Evolutionary conservation across 1,140 invertebrate species (phyloP), one percentile per base, ranked within the genome.

Genomic region (Drosophila kepulauana): DNA sequence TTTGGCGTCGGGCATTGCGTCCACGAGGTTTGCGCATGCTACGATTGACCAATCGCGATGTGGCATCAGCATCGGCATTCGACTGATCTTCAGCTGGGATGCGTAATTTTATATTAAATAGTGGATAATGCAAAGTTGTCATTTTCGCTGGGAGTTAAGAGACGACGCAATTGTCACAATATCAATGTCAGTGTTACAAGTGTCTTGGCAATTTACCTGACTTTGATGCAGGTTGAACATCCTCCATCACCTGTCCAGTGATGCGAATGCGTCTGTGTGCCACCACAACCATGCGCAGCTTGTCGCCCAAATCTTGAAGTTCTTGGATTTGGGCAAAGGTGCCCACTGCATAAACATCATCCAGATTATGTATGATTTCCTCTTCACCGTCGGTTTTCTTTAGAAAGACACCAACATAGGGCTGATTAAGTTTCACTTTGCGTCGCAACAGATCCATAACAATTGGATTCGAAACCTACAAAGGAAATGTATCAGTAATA

Each of bases 261-360:
- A 98, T 96, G 91, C 95, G 95, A 56, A 98, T 97, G 91, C 98
- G 94, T 69, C 98, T 94, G 92, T 99, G 98, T 0, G 97, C 98
- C 95, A 98, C 97, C 4, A 99, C 97, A 62, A 99, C 97, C 81
- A 99, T 95, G 64, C 98, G 94, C 54, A 99, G 91, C 92, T 97
- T 96, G 92, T 98, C 97, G 13, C 98, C 98, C 81, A 99, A 94
- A 93, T 99, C 98, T 92, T 99, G 98, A 92, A 99, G 95, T 93
- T 99, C 99, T 88, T 98, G 97, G 82, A 99, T 99, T 93, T 99
- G 98, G 30, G 98, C 99, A 94, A 99, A 99, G 7, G 98, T 98
- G 33, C 99, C 99, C 20, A 99, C 94, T 46, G 95, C 93, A 93
- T 99, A 97, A 25, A 99, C 94, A 65, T 99, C 98, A 91, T 97